These are phyloP conservation scores for Xenopus laevis DNA, from an alignment of 2,113 vertebrate genomes.

Conservation along the genomic window DNA sequence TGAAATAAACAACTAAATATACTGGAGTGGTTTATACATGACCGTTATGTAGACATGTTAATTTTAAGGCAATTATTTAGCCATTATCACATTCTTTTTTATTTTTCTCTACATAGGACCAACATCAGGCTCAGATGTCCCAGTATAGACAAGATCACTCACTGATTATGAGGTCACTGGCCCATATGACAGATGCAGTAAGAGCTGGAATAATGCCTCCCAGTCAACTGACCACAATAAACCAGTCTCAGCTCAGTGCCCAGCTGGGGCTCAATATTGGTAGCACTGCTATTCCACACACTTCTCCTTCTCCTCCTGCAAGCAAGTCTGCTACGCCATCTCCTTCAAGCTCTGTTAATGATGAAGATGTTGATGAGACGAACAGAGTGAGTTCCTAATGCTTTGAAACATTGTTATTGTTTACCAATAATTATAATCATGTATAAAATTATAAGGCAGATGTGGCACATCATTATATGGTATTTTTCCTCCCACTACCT, in stretches of 20 bases:
- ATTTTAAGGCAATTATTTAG: no score
- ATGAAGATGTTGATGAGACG: slow-evolving; percentile 90
- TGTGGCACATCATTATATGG: no score
- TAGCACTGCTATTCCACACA: slow-evolving; percentile 81
- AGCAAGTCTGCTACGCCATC: slow-evolving; percentile 98
- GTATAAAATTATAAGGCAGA: not conserved
- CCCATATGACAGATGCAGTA: slow-evolving; percentile 85
- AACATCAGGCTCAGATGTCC: slow-evolving; percentile 75
- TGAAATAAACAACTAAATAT: no score
- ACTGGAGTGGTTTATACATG: no score
- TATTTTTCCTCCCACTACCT: no score
- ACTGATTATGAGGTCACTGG: slow-evolving; percentile 94
- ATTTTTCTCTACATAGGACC: slow-evolving; percentile 63
- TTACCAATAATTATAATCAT: not conserved
- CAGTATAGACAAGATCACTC: slow-evolving; percentile 87
- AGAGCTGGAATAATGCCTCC: slow-evolving; percentile 79
- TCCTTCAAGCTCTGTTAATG: slow-evolving; percentile 96
- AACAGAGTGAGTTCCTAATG: slow-evolving; percentile 73
- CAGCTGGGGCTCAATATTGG: slow-evolving; percentile 90
- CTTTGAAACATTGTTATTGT: not conserved
- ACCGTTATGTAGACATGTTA: no score
- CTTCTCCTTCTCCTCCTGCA: slow-evolving; percentile 91
- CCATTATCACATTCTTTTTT: no score
- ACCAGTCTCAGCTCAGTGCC: slow-evolving; percentile 92
- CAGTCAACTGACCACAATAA: slow-evolving; percentile 93